A percentile compares a stretch with the other conserved stretches of the same genome.
Evolutionary conservation across 2,888 invertebrate species (phyloP).

Genomic region (Eledona agricola): DNA sequence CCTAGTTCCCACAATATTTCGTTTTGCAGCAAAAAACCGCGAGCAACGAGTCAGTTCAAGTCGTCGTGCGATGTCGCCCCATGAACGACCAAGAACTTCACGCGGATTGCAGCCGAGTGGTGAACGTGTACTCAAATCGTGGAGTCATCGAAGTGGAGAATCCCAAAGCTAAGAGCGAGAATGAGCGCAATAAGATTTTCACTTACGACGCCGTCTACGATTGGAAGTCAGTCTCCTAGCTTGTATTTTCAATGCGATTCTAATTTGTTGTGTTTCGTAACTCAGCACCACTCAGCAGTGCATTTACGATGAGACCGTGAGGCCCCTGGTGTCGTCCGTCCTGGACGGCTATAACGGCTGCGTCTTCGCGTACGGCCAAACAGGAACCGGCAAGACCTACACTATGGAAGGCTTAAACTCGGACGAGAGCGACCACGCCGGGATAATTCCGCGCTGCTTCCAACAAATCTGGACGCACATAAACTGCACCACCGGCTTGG

Average conservation of each 20-base stretch:
- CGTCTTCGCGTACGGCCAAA: conserved; percentile 99
- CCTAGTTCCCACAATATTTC: too few species aligned
- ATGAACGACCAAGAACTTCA: conserved; percentile 86
- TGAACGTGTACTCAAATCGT: conserved; percentile 84
- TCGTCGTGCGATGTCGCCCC: conserved; percentile 96
- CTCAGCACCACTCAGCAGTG: conserved; percentile 86
- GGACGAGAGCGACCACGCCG: conserved; percentile 74
- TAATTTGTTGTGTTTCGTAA: too few species aligned
- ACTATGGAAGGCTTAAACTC: conserved; percentile 78
- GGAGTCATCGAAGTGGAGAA: conserved; percentile 92
- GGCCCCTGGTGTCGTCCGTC: conserved; percentile 93
- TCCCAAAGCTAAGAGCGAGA: conserved; percentile 73
- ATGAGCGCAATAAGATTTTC: conserved; percentile 88
- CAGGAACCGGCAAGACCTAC: conserved; percentile 91
- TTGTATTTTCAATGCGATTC: conserved; percentile 1
- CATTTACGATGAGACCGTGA: conserved; percentile 95
- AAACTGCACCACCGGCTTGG: conserved; percentile 86
- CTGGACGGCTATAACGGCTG: conserved; percentile 98
- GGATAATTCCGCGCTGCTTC: conserved; percentile 84
- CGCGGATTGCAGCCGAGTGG: conserved; percentile 79
- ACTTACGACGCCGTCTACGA: conserved; percentile 99
- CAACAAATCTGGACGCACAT: conserved; percentile 98
- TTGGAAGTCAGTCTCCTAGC: conserved; percentile 69
- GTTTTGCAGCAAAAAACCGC: conserved; percentile 33
- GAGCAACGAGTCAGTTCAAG: conserved; percentile 89